Conservation (phyloP, 2,113 vertebrate genomes). For the Meles meles region DNA sequence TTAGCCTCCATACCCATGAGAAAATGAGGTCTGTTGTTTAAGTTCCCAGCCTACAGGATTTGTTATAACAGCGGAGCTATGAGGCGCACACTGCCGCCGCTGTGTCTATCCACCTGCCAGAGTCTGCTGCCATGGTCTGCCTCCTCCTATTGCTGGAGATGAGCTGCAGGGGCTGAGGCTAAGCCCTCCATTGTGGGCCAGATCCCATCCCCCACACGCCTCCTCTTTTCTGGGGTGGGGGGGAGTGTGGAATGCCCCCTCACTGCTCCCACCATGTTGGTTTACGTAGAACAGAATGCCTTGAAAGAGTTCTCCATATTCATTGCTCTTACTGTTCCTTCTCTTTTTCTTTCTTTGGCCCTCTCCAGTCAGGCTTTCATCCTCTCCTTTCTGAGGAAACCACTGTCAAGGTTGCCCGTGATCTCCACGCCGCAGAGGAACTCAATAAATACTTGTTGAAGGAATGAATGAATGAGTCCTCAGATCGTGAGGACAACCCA, state of each 20-base stretch:
- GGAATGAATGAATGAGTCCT: neutral
- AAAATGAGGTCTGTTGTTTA: neutral
- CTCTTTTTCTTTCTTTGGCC: neutral
- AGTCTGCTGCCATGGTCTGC: neutral
- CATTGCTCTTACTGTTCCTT: neutral
- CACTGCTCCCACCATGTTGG: neutral
- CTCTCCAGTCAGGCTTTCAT: neutral
- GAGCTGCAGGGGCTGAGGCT: neutral
- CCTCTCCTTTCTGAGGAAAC: neutral
- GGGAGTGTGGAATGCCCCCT: too few relatives aligned
- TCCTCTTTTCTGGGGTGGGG: neutral
- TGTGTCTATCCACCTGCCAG: neutral
- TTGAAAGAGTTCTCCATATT: neutral
- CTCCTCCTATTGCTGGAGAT: neutral
- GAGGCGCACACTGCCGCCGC: fast-evolving
- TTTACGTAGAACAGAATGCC: neutral
- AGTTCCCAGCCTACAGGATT: neutral
- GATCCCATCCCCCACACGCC: too few relatives aligned
- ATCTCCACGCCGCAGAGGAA: neutral
- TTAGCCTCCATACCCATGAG: neutral
- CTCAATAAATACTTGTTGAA: neutral
- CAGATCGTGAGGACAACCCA: neutral
- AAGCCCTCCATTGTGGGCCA: neutral
- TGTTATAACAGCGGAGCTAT: neutral
- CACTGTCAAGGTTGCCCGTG: neutral